Percentiles rank a stretch among this genome's conserved stretches.
phyloP scores from a whole-genome alignment of 92 coral and sea anemone genomes.

The Siderastrea radians region DNA sequence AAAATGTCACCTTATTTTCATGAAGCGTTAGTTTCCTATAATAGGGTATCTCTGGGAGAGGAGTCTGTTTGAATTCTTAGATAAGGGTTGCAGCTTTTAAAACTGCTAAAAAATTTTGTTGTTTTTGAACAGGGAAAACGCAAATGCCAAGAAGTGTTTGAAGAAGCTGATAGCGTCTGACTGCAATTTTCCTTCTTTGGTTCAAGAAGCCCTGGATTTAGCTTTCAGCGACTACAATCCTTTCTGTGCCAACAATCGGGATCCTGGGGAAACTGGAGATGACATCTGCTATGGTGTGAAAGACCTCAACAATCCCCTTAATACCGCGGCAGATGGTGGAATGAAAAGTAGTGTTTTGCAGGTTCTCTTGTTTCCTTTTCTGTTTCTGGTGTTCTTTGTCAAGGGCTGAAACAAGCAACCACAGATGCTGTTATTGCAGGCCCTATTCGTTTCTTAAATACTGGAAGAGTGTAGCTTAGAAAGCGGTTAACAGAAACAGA shows the following conservation, averaged over 20 bases:
- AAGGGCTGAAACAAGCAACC: background rate
- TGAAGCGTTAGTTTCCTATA: no score
- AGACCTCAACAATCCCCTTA: background rate
- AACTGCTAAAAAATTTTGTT: background rate
- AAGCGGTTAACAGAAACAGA: no score
- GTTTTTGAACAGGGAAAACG: constrained; percentile 11
- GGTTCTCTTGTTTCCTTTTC: background rate
- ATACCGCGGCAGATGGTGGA: background rate
- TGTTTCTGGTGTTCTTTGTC: background rate
- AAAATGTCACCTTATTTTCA: no score
- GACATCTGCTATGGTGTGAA: background rate
- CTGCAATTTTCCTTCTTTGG: constrained; percentile 5
- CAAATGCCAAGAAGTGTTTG: constrained; percentile 33
- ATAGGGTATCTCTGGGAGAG: no score
- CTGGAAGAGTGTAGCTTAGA: no score
- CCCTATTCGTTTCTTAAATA: background rate
- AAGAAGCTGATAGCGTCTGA: constrained; percentile 4
- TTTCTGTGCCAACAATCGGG: constrained; percentile 27
- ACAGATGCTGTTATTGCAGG: background rate
- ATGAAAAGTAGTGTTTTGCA: background rate
- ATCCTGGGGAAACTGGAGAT: constrained; percentile 25
- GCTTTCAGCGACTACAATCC: constrained; percentile 31
- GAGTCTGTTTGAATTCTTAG: background rate
- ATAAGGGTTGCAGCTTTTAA: background rate
- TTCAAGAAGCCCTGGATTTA: background rate